phyloP scores from a whole-genome alignment of 2,113 vertebrate genomes.

The Myxocyprinus asiaticus region DNA sequence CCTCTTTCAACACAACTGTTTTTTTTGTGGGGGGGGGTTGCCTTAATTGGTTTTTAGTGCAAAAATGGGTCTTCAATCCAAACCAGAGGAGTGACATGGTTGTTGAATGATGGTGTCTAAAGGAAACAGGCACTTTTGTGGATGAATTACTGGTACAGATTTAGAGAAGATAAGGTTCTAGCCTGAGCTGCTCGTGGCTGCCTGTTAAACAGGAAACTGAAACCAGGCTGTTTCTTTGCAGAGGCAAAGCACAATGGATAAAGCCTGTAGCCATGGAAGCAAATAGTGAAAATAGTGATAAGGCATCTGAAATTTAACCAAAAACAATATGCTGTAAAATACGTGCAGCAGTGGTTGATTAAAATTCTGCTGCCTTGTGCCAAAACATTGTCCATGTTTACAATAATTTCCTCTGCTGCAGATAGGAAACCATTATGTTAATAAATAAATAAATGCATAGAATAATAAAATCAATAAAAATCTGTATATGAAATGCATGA shows the following conservation, averaged over 20 bases:
- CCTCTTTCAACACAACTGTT: constrained; percentile 48
- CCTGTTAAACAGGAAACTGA: constrained; percentile 22
- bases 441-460: too few species aligned
- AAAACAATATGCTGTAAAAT: constrained; percentile 15
- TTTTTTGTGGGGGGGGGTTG: constrained; percentile 11
- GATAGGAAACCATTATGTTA: too few species aligned
- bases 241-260: constrained; percentile 1
- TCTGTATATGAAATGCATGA: too few species aligned
- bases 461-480: too few species aligned
- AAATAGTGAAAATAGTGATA: not conserved
- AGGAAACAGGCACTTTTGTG: constrained; percentile 14
- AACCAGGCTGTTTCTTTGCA: constrained; percentile 21
- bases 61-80: constrained; percentile 29
- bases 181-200: constrained; percentile 13
- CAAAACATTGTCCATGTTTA: too few species aligned
- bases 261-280: constrained; percentile 12
- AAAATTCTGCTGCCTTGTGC: not conserved
- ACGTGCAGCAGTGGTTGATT: not conserved
- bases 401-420: too few species aligned
- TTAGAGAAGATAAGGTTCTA: constrained; percentile 28
- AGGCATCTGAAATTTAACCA: constrained; percentile 7
- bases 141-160: constrained; percentile 28
- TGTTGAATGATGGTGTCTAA: constrained; percentile 23
- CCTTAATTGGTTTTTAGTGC: constrained; percentile 51
- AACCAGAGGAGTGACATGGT: constrained; percentile 26